Conservation (phyloP, 2,888 invertebrate genomes). For the Patella ulyssiponensis region DNA sequence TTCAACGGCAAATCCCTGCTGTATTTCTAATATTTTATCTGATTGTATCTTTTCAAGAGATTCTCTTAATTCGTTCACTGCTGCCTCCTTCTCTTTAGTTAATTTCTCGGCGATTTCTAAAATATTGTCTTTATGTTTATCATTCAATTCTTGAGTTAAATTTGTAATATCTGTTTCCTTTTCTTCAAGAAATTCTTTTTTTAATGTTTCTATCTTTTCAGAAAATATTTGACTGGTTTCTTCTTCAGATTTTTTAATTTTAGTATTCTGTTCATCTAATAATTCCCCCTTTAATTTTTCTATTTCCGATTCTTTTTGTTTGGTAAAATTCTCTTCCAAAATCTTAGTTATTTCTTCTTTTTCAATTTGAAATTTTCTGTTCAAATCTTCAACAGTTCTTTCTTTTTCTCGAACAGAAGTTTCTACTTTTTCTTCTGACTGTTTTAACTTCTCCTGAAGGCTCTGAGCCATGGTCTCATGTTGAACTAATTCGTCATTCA, state of each 20-base stretch:
- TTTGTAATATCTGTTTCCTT: conserved; percentile 24
- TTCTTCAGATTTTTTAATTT: conserved; percentile 43
- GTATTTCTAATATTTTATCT: conserved; percentile 29
- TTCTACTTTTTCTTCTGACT: conserved; percentile 55
- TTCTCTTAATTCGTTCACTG: conserved; percentile 29
- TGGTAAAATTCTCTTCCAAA: conserved; percentile 44
- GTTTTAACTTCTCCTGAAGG: conserved; percentile 66
- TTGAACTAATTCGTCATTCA: conserved; percentile 42
- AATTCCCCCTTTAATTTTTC: conserved; percentile 40
- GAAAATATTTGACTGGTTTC: conserved; percentile 67
- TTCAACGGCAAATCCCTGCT: conserved; percentile 37
- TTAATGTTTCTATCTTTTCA: conserved; percentile 43
- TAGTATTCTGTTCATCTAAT: conserved; percentile 49
- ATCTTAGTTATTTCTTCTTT: conserved; percentile 65
- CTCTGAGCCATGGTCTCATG: conserved; percentile 58
- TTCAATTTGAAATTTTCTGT: conserved; percentile 44
- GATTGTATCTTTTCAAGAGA: conserved; percentile 28
- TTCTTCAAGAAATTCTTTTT: conserved; percentile 36
- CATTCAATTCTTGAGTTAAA: conserved; percentile 21
- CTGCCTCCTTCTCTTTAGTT: conserved; percentile 28
- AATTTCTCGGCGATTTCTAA: conserved; percentile 32
- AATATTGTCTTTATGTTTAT: conserved; percentile 25
- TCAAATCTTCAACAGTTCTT: conserved; percentile 32
- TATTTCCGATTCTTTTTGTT: conserved; percentile 23
- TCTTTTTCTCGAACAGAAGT: conserved; percentile 40